Evolutionary conservation across 1,140 invertebrate genomes (phyloP).

Genomic region (Ectropis grisescens): DNA sequence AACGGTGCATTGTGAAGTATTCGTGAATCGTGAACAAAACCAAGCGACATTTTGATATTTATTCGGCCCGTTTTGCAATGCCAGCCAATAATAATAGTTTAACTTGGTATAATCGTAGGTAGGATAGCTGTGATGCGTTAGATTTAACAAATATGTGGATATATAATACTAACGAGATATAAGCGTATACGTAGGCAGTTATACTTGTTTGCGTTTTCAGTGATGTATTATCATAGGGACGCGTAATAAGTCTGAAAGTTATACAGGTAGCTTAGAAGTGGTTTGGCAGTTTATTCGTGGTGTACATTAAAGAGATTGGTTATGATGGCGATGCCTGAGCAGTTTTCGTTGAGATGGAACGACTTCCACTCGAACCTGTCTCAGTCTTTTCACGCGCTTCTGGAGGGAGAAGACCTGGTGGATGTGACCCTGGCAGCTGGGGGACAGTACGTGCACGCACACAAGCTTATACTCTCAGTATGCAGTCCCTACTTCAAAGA

Average conservation of each 20-base stretch:
- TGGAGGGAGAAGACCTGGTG: conserved; percentile 77
- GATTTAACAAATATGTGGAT: conserved; percentile 2
- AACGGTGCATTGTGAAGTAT: conserved; percentile 29
- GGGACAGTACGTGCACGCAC: conserved; percentile 76
- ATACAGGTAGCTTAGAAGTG: conserved; percentile 12
- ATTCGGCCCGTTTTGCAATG: conserved; percentile 55
- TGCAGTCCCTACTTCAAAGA: conserved; percentile 82
- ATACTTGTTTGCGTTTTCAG: conserved; percentile 36
- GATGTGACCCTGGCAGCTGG: conserved; percentile 83
- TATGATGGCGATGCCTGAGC: conserved; percentile 70
- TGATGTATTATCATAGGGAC: conserved; percentile 53
- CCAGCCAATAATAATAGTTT: conserved; percentile 46
- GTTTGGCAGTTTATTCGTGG: conserved; percentile 8
- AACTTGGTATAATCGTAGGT: conserved; percentile 27
- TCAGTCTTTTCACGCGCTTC: conserved; percentile 75
- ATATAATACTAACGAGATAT: conserved; percentile 2
- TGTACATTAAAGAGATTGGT: conserved; percentile 23
- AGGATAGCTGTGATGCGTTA: conserved; percentile 11
- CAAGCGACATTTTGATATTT: conserved; percentile 62
- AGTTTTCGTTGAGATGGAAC: conserved; percentile 89
- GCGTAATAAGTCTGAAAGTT: conserved; percentile 56
- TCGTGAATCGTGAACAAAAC: conserved; percentile 15
- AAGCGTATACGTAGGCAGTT: conserved; percentile 26
- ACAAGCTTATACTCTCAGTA: conserved; percentile 79
- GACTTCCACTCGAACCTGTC: conserved; percentile 85